Percentiles rank a stretch among this genome's conserved stretches.
phyloP scores from a whole-genome alignment of 2,888 invertebrate species.

The Melipona beecheii region DNA sequence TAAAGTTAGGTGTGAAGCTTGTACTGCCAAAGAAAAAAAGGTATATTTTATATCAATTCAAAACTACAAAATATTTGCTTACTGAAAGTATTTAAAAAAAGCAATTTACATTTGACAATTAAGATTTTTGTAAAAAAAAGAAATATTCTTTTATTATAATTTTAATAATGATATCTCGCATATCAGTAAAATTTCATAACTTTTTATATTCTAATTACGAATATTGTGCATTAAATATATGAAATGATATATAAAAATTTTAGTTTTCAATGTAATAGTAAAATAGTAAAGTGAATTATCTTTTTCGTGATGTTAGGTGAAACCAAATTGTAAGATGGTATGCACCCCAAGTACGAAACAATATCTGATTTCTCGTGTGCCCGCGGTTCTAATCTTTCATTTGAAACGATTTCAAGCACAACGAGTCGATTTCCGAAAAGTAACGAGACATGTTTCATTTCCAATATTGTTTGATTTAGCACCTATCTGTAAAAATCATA shows the following conservation, averaged over 20 bases:
- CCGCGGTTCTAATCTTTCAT: slow-evolving; percentile 97
- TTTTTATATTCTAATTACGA: neutral
- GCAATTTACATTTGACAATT: neutral
- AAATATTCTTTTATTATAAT: no score
- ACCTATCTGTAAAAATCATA: slow-evolving; percentile 92
- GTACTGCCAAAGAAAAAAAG: slow-evolving; percentile 90
- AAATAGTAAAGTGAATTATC: neutral
- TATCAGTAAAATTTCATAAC: neutral
- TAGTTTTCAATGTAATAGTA: neutral
- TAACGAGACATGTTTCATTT: slow-evolving; percentile 94
- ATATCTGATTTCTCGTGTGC: slow-evolving; percentile 94
- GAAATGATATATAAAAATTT: neutral
- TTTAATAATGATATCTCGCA: no score
- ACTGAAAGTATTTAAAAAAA: neutral
- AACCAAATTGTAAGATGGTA: slow-evolving; percentile 88
- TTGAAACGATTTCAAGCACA: slow-evolving; percentile 96
- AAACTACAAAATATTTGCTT: neutral
- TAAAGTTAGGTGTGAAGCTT: slow-evolving; percentile 96
- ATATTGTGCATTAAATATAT: neutral
- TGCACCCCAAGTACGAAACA: slow-evolving; percentile 94
- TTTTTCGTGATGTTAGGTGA: slow-evolving; percentile 82
- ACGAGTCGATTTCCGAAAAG: slow-evolving; percentile 89
- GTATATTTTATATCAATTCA: slow-evolving; percentile 61
- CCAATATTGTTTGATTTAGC: slow-evolving; percentile 94
- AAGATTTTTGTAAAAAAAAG: neutral